Evolutionary conservation across 2,888 invertebrate genomes (phyloP), one percentile per base, ranked within the genome.

Genomic region (Lochmaea crataegi): DNA sequence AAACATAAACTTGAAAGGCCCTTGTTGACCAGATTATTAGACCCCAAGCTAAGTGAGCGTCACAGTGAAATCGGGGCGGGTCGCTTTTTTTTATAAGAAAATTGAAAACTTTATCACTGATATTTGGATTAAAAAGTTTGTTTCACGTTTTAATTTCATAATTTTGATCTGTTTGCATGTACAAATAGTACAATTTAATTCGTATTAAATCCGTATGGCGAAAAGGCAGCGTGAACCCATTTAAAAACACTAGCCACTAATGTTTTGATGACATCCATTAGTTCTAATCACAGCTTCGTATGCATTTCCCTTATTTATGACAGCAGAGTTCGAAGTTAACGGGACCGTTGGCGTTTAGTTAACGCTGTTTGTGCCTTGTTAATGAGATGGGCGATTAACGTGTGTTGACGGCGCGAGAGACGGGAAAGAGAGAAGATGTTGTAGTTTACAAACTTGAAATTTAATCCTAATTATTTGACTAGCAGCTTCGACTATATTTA

Each of bases 341-440:
- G 60, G 22, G 51, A 42, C 26, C 26, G 53, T 70, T 64, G n/a
- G 58, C 42, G n/a, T 41, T 32, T 41, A 63, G 69, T 64, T 57
- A 73, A 73, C 65, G 48, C 45, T 68, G 68, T 73, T 73, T 68
- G 65, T 68, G 68, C 58, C 72, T 68, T 32, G 68, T 64, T 73
- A 68, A 73, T 73, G 72, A 73, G 68, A 73, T 64, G 42, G 58
- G 72, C 58, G 72, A 73, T 73, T 73, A 73, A 68, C 57, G 65
- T 51, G 65, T 65, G 51, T 51, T 51, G 58, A 38, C 61, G 68
- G 68, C 9, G 45, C 9, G 22, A 42, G 26, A 56, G 65, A 66
- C 60, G 58, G 41, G 68, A 48, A 60, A 60, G 48, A 45, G 51
- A 58, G 48, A 68, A 60, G 38, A 26, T 42, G 32, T 32, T 51